A percentile compares a stretch with the other conserved stretches of the same genome.
Conservation (phyloP, 2,113 vertebrate genomes). For the Leptosomus discolor region DNA sequence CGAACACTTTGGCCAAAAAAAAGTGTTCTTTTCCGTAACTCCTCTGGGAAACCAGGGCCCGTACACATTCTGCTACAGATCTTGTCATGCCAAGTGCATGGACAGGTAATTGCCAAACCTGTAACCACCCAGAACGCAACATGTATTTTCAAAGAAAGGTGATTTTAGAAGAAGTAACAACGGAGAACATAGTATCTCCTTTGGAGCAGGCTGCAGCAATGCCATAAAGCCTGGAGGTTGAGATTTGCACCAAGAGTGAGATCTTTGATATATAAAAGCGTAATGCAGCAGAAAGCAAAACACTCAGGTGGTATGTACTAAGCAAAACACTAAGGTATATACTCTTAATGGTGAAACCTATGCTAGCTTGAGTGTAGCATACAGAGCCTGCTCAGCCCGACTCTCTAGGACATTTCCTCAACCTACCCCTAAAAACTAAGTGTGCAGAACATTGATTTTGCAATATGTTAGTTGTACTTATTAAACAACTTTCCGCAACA, state of each 20-base stretch:
- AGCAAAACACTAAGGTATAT: too few relatives aligned
- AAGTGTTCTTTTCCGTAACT: neutral
- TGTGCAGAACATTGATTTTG: neutral
- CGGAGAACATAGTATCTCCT: neutral
- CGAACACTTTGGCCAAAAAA: neutral
- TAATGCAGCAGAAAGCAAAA: neutral
- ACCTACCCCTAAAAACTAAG: neutral
- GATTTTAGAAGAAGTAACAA: neutral
- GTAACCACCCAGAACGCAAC: neutral
- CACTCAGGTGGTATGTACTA: too few relatives aligned
- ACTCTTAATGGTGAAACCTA: neutral
- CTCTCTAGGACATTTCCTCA: neutral
- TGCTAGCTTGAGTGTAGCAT: neutral
- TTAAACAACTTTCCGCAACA: neutral
- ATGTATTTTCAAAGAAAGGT: neutral
- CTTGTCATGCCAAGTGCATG: neutral
- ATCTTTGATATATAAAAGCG: neutral
- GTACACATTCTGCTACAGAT: neutral
- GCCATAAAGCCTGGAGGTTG: neutral
- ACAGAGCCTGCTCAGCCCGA: neutral
- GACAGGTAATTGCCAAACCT: neutral
- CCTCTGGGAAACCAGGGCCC: neutral
- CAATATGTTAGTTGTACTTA: neutral
- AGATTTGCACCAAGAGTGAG: neutral
- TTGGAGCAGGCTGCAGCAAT: neutral